These are phyloP conservation scores for Scolanthus callimorphus DNA, from an alignment of 92 coral and sea anemone species.

Conservation along the genomic window DNA sequence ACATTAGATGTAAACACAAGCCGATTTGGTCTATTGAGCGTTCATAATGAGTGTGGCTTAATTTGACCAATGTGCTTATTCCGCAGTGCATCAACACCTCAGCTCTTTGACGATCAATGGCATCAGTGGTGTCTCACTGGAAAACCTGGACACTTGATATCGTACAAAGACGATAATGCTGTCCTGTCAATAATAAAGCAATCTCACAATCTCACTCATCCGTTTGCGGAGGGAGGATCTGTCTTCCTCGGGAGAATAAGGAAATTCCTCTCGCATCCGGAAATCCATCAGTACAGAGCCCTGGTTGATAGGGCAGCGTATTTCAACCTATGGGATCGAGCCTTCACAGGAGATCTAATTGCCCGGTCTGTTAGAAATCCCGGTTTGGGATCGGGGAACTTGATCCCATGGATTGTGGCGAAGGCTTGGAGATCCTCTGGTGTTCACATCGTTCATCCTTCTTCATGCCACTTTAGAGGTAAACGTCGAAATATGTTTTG, in stretches of 20 bases:
- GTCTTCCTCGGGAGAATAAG: constrained; percentile 12
- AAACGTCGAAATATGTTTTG: too few relatives aligned
- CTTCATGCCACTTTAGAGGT: constrained; percentile 38
- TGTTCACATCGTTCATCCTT: constrained; percentile 6
- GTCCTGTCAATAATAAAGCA: neutral
- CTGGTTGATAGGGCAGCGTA: constrained; percentile 25
- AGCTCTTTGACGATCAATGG: constrained; percentile 31
- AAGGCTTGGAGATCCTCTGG: constrained; percentile 17
- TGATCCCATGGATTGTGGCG: constrained; percentile 37
- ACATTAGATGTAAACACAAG: too few relatives aligned
- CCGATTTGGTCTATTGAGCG: too few relatives aligned
- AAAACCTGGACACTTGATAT: neutral
- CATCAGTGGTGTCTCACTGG: constrained; percentile 29
- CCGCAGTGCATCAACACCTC: too few relatives aligned
- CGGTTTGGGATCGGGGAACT: constrained; percentile 30
- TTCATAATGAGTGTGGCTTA: too few relatives aligned
- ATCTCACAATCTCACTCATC: neutral
- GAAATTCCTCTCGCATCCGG: neutral
- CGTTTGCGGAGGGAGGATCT: neutral
- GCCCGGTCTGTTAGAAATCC: constrained; percentile 10
- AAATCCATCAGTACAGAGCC: neutral
- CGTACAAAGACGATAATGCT: constrained; percentile 2
- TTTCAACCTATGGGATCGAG: constrained; percentile 44
- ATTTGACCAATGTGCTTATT: too few relatives aligned
- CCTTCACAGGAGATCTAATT: neutral